Evolutionary conservation across 2,797 vertebrate genomes (phyloP), one percentile per base, ranked within the genome.

Genomic region (Crenuchus spilurus): DNA sequence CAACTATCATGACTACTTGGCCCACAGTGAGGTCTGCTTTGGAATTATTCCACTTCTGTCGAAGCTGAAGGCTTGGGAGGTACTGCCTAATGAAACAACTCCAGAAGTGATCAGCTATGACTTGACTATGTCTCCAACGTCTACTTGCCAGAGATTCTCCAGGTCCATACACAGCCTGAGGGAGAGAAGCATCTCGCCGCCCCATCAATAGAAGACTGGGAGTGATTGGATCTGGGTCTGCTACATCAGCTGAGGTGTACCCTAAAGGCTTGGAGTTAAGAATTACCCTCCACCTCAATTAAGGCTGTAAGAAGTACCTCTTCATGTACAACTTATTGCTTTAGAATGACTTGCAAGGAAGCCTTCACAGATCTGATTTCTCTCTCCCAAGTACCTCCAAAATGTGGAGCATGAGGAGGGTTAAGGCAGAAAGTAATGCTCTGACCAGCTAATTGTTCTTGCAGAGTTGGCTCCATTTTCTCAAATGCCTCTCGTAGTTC

Each of bases 371-470:
- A 76, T 13, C 52, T 72, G 0, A 71, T 28, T 41, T 54, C 52
- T 10, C 77, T 31, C 18, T 79, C 67, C 61, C 73, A 68, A 2
- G 24, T 18, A 0, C 76, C 76, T 24, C 72, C 60, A 11, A 55
- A 75, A 39, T 73, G 63, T 1, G 46, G 64, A 22, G 72, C 49
- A 22, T 26, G 57, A 2, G 62, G 72, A 55, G 41, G 41, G 41
- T 8, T 42, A 16, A 8, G 11, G 4, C 11, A 10, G 41, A 42
- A 42, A 2, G 4, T 42, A 16, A 42, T 42, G 4, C 10, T 37
- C 41, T 42, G 41, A 2, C 4, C 4, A 37, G 35, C 35, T 4
- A 37, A 10, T 10, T 4, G 35, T 10, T 37, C 35, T 37, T 42
- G 41, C 11, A 14, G 4, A 8, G 8, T 42, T 42, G 11, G 41